A percentile compares a stretch with the other conserved stretches of the same genome.
Evolutionary conservation across 2,797 vertebrate species (phyloP).

Genomic region (Girardinus metallicus): DNA sequence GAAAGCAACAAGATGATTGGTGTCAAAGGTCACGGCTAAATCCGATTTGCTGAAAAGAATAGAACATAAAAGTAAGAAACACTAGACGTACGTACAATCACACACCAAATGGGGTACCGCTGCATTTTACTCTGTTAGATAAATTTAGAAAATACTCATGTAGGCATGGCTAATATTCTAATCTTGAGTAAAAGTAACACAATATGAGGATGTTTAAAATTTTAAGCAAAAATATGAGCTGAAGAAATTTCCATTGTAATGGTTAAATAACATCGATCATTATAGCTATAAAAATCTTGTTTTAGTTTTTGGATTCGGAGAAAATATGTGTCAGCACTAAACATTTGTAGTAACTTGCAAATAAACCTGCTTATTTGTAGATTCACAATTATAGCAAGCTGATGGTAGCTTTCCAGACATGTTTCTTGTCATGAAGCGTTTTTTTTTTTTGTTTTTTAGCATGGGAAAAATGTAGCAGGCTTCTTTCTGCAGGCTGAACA

Average conservation of each 20-base stretch:
- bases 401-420: not conserved
- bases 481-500: not conserved
- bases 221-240: not conserved
- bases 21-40: constrained; percentile 20
- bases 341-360: not conserved
- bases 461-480: not conserved
- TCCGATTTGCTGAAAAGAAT: constrained; percentile 21
- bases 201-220: not conserved
- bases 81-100: constrained; percentile 19
- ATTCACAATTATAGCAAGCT: not conserved
- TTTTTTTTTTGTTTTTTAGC: not conserved
- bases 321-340: not conserved
- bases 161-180: not conserved
- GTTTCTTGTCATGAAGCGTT: not conserved
- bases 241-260: not conserved
- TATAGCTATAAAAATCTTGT: not conserved
- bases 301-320: not conserved
- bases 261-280: not conserved
- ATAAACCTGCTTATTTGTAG: not conserved
- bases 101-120: not conserved
- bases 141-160: not conserved
- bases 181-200: not conserved
- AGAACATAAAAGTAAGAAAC: constrained; percentile 13
- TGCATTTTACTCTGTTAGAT: not conserved
- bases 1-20: constrained; percentile 8